These are phyloP conservation scores for Percopsis transmontana DNA, from an alignment of 2,113 vertebrate genomes.

Conservation along the genomic window DNA sequence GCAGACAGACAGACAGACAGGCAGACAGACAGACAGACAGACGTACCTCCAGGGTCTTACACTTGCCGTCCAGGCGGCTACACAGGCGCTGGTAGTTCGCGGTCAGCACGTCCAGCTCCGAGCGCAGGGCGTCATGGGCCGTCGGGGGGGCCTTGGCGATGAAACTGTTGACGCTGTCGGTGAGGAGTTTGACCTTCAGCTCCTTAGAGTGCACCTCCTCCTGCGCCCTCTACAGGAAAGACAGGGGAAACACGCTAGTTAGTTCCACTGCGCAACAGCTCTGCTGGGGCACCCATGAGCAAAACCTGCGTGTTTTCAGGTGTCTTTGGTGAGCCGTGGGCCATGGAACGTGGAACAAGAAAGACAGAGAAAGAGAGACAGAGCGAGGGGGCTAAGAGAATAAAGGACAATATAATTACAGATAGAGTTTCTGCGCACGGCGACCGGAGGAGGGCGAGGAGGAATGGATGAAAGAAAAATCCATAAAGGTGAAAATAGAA, in stretches of 20 bases:
- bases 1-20: background rate
- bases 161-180: constrained; percentile 91
- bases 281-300: no score
- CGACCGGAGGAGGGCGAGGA: background rate
- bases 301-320: no score
- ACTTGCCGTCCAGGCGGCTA: constrained; percentile 94
- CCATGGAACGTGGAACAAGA: background rate
- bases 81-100: constrained; percentile 92
- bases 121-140: constrained; percentile 92
- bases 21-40: background rate
- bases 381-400: background rate
- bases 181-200: constrained; percentile 93
- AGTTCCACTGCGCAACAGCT: no score
- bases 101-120: constrained; percentile 88
- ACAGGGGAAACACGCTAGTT: background rate
- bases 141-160: constrained; percentile 90
- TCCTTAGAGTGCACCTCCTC: constrained; percentile 95
- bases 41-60: constrained; percentile 92
- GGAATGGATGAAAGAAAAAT: no score
- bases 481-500: no score
- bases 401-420: constrained; percentile 1
- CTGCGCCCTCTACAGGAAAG: constrained; percentile 84
- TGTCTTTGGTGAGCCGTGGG: no score
- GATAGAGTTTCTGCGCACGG: background rate
- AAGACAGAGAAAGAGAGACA: background rate